A percentile compares a stretch with the other conserved stretches of the same genome.
phyloP scores from a whole-genome alignment of 2,888 invertebrate species.

The Chaitophorus viminalis region DNA sequence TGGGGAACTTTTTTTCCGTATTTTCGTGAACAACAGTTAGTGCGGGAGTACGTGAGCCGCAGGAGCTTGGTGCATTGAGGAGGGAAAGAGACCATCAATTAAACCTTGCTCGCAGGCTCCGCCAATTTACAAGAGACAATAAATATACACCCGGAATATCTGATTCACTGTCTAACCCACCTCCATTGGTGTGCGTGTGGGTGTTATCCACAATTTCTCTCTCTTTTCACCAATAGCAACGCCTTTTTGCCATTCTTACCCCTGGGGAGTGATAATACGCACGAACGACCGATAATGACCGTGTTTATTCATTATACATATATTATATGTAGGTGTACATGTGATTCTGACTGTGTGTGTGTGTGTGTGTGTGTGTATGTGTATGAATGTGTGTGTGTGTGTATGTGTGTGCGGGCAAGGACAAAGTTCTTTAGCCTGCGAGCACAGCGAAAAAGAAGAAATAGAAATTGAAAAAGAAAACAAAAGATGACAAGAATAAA shows the following conservation, averaged over 20 bases:
- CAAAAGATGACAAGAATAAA: neutral
- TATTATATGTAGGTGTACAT: too few relatives aligned
- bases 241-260: slow-evolving; percentile 35
- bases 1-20: slow-evolving; percentile 37
- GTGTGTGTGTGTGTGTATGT: too few relatives aligned
- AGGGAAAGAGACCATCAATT: slow-evolving; percentile 50
- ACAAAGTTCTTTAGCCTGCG: neutral
- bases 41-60: neutral
- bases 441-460: slow-evolving; percentile 19
- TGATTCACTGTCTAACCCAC: slow-evolving; percentile 50
- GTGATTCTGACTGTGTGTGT: too few relatives aligned
- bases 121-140: slow-evolving; percentile 57
- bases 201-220: slow-evolving; percentile 30
- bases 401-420: too few relatives aligned
- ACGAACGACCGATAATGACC: slow-evolving; percentile 44
- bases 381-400: neutral
- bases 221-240: slow-evolving; percentile 37
- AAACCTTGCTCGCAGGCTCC: slow-evolving; percentile 45
- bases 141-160: slow-evolving; percentile 59
- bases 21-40: slow-evolving; percentile 44
- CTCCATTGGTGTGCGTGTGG: neutral
- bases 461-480: neutral
- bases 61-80: neutral
- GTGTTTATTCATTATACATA: slow-evolving; percentile 50
- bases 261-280: slow-evolving; percentile 53